Conservation (phyloP, 2,888 invertebrate species). For the Brachycybe producta region DNA sequence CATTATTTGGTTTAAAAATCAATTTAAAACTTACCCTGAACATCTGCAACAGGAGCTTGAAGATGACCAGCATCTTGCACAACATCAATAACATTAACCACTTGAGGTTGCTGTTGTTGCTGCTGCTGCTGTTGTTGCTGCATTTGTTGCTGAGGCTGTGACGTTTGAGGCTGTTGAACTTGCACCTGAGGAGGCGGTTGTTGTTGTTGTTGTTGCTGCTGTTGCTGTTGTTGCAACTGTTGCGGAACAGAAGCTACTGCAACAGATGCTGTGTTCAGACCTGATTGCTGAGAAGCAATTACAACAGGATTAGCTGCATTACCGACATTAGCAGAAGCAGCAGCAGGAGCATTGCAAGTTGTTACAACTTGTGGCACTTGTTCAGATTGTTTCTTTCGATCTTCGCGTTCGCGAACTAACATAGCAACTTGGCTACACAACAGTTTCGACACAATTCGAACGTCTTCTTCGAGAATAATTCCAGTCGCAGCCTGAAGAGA, state of each 20-base stretch:
- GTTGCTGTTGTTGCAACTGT: constrained; percentile 24
- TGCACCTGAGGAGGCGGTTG: constrained; percentile 18
- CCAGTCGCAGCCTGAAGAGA: constrained; percentile 63
- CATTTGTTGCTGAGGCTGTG: constrained; percentile 41
- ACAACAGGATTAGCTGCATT: no score
- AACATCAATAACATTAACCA: no score
- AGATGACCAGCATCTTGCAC: no score
- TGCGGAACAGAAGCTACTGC: constrained; percentile 29
- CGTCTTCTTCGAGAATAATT: constrained; percentile 89
- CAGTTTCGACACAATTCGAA: constrained; percentile 76
- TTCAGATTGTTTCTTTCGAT: constrained; percentile 35
- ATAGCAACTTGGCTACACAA: constrained; percentile 74
- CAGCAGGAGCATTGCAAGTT: constrained; percentile 26
- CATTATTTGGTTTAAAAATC: no score
- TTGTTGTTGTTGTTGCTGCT: constrained; percentile 17
- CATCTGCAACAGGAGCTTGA: no score
- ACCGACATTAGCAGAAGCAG: constrained; percentile 25
- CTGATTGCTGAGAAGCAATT: no score
- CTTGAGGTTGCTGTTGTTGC: constrained; percentile 25
- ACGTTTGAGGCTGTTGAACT: constrained; percentile 36
- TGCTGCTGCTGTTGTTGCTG: constrained; percentile 41
- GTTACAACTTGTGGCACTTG: constrained; percentile 26
- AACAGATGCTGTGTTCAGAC: constrained; percentile 29
- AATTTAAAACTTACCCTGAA: no score
- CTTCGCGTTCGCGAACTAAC: constrained; percentile 50